Base-by-base conservation (phyloP, 1,140 invertebrate genomes). In the Pogonus chalceus region DNA sequence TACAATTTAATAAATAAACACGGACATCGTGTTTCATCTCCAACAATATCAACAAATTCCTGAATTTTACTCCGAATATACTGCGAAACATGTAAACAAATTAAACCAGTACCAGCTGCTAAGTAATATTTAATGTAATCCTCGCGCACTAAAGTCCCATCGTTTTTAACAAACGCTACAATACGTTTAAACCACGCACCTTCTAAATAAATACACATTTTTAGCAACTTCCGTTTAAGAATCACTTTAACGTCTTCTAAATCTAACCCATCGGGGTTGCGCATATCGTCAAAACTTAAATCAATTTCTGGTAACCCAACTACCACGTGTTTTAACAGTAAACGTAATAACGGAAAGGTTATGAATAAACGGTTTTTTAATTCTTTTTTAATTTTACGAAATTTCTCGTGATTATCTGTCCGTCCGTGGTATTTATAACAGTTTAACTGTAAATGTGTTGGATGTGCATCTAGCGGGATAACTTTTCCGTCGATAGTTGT, bases 331-430 rank as follows among this genome's bases (percentile, higher is more conserved):
- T 72, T 70, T 1, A 84, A 61, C 2, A 86, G 73, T 23, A 74
- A 72, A 48, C 77, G 72, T 55, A 85, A 74, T 46, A 84, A 75
- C 16, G 76, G 76, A 61, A 84, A 79, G n/a, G 82, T 64, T 10
- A 83, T 68, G 14, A 81, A 72, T 48, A 77, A 73, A 54, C 68
- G 76, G 35, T 71, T 71, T 56, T 71, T 64, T 0, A 87, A 60
- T 55, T 72, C 71, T 10, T 75, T 74, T 21, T 76, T 73, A 66
- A 75, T 79, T 54, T 67, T 71, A 9, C 82, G 48, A 70, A 77
- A 85, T 53, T 71, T 73, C 0, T 70, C 56, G 56, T 79, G 80
- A 58, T 77, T 72, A n/a, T 72, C 56, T 0, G 82, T 83, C 54
- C 74, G 67, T 3, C 83, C 83, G 2, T 69, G 63, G 58, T 70